These are phyloP conservation scores for Micromys minutus DNA, from an alignment of 2,113 vertebrate genomes.

Conservation along the genomic window DNA sequence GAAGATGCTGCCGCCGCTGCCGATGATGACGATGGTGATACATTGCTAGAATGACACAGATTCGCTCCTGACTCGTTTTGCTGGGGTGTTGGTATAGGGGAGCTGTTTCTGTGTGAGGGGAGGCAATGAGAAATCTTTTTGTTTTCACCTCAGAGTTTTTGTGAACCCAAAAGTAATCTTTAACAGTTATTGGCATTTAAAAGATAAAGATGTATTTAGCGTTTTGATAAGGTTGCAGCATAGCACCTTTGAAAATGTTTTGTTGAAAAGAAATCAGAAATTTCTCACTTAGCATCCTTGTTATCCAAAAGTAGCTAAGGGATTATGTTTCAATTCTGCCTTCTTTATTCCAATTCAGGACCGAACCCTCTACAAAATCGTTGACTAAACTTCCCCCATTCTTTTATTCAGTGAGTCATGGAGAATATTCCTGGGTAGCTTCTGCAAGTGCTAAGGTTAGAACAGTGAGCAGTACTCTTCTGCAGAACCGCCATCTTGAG, in stretches of 20 bases:
- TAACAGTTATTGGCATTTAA: background rate
- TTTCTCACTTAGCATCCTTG: background rate
- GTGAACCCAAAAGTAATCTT: background rate
- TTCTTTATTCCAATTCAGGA: background rate
- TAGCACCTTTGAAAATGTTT: conserved; percentile 8
- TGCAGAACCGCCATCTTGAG: background rate
- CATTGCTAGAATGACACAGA: background rate
- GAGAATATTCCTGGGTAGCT: background rate
- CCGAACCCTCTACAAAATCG: background rate
- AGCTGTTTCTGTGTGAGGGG: background rate
- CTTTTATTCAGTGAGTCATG: background rate
- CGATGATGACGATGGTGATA: background rate
- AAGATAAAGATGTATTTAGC: background rate
- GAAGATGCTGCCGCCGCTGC: no score
- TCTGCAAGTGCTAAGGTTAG: background rate
- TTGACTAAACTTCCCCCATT: background rate
- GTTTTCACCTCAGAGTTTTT: background rate
- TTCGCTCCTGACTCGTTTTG: background rate
- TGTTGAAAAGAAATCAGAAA: background rate
- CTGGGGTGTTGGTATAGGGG: background rate
- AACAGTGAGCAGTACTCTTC: background rate
- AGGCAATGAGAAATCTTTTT: background rate
- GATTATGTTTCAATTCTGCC: background rate
- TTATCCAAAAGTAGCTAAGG: background rate
- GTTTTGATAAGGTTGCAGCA: background rate